Base-by-base conservation (phyloP, 2,888 invertebrate genomes). In the Phania funesta region DNA sequence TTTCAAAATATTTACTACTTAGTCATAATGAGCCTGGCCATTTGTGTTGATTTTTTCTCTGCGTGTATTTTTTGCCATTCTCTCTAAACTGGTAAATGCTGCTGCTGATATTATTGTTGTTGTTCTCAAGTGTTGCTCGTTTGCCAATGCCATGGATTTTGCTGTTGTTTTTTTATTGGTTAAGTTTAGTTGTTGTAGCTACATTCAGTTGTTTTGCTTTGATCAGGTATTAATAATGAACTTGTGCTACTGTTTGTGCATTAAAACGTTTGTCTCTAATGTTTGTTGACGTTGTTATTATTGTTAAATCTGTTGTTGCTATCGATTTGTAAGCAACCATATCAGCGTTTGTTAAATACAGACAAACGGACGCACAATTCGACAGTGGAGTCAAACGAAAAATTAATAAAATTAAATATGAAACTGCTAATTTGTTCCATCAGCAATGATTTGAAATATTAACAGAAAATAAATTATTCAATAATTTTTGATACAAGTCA, bases 141-240 rank as follows among this genome's bases (percentile, higher is more conserved):
- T 77, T 73, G 82, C 74, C 82, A 82, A 70, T 82, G 82, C 70
- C 82, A 82, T 78, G 82, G 82, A 60, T 82, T 76, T 68, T 82
- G 38, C 13, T 24, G 9, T 41, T 56, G 18, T 22, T 62, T 13
- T 35, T 20, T 50, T 50, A n/a, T 38, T 26, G n/a, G n/a, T n/a
- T n/a, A n/a, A n/a, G n/a, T 29, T 18, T 16, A 35, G 11, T 24
- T 52, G 13, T 75, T 58, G 32, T 16, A 35, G 52, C 46, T 44
- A 52, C 44, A 64, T 50, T 62, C 46, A 22, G 16, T 50, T 52
- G 46, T 52, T 68, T 76, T 20, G 78, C 46, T 82, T 78, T 75
- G 52, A 41, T 24, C 74, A 78, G 78, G 78, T 75, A 75, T 65
- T 70, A 82, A 70, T 82, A 82, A 78, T 82, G 82, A 82, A 82